These are phyloP conservation scores for Lethenteron reissneri DNA, from an alignment of 2,113 vertebrate species.

Conservation along the genomic window DNA sequence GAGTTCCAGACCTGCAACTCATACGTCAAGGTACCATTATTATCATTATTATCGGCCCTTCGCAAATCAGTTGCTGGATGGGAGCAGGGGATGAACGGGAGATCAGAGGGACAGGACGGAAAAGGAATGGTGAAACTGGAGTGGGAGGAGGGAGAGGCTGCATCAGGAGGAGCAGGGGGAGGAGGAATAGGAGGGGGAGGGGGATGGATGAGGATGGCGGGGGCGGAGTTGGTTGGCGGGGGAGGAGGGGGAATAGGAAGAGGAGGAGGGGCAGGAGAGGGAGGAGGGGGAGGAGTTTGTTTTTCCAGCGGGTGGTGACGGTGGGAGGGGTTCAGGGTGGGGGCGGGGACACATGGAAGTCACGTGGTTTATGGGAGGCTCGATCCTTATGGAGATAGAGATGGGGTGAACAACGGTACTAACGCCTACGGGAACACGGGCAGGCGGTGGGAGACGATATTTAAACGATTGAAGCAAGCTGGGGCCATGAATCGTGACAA, in stretches of 20 bases:
- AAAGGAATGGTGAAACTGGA: background rate
- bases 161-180: background rate
- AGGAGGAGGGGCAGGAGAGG: background rate
- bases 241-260: background rate
- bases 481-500: no score
- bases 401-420: no score
- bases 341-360: no score
- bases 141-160: background rate
- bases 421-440: no score
- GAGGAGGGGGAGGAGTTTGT: background rate
- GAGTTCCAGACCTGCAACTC: background rate
- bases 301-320: no score
- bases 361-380: no score
- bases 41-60: background rate
- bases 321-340: no score
- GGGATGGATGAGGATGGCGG: background rate
- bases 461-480: no score
- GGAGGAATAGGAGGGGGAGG: background rate
- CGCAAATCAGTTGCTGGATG: no score
- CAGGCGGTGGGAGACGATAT: no score
- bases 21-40: conserved; percentile 3
- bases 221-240: background rate
- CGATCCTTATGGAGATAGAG: no score
- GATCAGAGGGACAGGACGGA: background rate
- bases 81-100: no score